Conservation (phyloP, 2,797 vertebrate genomes). For the Etheostoma nigrum region DNA sequence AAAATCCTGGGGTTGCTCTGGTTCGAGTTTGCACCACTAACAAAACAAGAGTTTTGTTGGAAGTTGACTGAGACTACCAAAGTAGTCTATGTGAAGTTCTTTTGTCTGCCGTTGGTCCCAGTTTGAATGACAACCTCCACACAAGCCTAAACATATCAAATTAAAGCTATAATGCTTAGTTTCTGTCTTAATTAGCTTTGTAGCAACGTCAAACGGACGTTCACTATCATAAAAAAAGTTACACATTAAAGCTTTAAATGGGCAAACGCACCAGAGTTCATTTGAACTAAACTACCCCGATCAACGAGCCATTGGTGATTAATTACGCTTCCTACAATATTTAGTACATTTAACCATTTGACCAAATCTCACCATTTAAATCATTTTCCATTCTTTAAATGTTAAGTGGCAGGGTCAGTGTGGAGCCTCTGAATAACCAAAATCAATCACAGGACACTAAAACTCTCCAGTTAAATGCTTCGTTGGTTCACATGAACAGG, state of each 20-base stretch:
- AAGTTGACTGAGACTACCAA: neutral
- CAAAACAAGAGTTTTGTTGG: neutral
- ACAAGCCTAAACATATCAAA: neutral
- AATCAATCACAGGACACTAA: slow-evolving; percentile 24
- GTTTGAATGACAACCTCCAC: neutral
- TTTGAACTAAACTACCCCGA: neutral
- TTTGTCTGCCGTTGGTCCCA: neutral
- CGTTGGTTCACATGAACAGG: slow-evolving; percentile 7
- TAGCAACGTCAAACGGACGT: too few relatives aligned
- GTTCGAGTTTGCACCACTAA: too few relatives aligned
- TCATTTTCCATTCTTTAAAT: neutral
- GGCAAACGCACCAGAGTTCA: neutral
- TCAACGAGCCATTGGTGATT: neutral
- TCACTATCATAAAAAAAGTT: too few relatives aligned
- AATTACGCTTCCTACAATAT: neutral
- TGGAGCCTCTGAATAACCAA: neutral
- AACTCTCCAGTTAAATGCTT: slow-evolving; percentile 27
- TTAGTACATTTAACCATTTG: neutral
- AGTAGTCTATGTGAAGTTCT: neutral
- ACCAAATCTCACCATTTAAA: neutral
- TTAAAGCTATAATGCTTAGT: too few relatives aligned
- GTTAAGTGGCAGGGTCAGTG: neutral
- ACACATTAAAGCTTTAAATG: neutral
- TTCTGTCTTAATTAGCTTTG: too few relatives aligned
- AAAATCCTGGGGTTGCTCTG: too few relatives aligned